Evolutionary conservation across 2,797 vertebrate genomes (phyloP), one percentile per base, ranked within the genome.

Genomic region (Loriculus beryllinus): DNA sequence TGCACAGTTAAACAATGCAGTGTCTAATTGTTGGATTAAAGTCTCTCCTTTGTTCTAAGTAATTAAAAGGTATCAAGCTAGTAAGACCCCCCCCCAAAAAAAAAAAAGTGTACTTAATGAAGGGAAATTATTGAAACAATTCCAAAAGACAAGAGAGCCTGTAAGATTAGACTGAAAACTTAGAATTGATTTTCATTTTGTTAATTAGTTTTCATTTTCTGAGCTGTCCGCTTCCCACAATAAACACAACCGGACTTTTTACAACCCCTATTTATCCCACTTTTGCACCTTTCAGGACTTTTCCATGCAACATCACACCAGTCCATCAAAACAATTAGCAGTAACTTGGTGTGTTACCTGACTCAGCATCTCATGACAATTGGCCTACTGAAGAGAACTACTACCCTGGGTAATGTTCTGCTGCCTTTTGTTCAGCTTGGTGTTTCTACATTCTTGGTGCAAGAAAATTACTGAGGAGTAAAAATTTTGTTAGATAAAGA

Each of bases 181-280:
- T 67, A 75, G 67, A 75, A 85, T 54, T 65, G 2, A 5, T 83
- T 89, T 79, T 67, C 23, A 51, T 83, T 88, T 71, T 57, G 40
- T 54, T 89, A 89, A 93, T 89, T 89, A 12, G 20, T 81, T 96
- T 81, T 65, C 47, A 26, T 90, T 94, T 94, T 88, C 76, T 51
- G 14, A 88, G 33, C 76, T 60, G 28, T 77, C 21, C 12, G 5
- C 48, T 81, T 57, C 26, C 21, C 13, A 5, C 6, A 6, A 14
- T 39, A 93, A 83, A 67, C 25, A 21, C 31, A 69, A 20, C 12
- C 49, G 18, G 33, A 43, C 15, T 67, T 90, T 90, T 37, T 65
- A 39, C 52, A 92, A 20, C 22, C 60, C 28, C 49, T 83, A 25
- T 63, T 89, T 82, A 59, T 69, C 72, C 69, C 51, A 65, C 47